Evolutionary conservation across 35 echinoderm and acorn worm genomes (phyloP).

Genomic region (Anneissia japonica): DNA sequence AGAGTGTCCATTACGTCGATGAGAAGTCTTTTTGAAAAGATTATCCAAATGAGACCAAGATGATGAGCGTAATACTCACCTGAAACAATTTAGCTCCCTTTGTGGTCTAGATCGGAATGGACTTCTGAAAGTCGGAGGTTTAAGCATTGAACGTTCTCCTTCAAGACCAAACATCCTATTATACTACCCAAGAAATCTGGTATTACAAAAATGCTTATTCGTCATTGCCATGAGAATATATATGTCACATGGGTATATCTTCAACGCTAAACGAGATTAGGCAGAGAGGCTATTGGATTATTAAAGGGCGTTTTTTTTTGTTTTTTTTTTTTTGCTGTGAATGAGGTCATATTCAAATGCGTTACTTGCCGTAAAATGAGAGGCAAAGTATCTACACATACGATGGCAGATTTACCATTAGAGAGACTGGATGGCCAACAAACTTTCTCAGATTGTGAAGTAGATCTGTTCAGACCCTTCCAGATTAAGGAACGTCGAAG

Average conservation of each 20-base stretch:
- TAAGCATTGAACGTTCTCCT: conserved; percentile 4
- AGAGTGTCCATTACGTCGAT: background rate
- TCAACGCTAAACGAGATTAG: conserved; percentile 48
- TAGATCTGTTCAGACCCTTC: background rate
- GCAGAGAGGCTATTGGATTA: conserved; percentile 62
- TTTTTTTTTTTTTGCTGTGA: too few species aligned
- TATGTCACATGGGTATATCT: conserved; percentile 42
- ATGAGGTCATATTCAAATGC: background rate
- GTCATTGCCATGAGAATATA: conserved; percentile 57
- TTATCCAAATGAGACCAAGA: background rate
- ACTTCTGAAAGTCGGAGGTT: background rate
- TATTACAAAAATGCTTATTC: conserved; percentile 52
- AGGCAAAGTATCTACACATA: background rate
- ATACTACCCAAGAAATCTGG: conserved; percentile 51
- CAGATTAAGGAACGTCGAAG: conserved; percentile 19
- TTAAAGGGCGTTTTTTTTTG: conserved; percentile 35
- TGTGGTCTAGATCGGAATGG: conserved; percentile 41
- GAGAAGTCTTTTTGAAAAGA: background rate
- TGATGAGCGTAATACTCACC: background rate
- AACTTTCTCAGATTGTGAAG: background rate
- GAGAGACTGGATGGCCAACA: background rate
- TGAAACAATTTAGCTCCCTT: conserved; percentile 20
- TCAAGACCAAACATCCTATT: conserved; percentile 43
- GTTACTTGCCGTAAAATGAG: background rate
- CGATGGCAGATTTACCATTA: background rate